Evolutionary conservation across 1,140 invertebrate species (phyloP), one percentile per base, ranked within the genome.

Genomic region (Platorchestia sp.): DNA sequence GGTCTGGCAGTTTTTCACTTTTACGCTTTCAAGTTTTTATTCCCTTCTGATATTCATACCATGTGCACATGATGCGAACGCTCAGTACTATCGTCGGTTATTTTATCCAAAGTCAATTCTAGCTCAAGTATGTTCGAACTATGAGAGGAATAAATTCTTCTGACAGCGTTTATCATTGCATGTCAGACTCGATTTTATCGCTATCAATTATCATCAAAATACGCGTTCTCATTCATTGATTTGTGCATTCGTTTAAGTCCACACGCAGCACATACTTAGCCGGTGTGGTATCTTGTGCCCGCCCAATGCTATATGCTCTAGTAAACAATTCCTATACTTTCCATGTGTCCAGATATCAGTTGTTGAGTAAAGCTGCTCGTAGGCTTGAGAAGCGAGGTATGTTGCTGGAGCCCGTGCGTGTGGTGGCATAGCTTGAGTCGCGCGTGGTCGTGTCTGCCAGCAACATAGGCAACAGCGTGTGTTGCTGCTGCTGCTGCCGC

Each of bases 401-500:
- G 59, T 75, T 10, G 59, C 59, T 75, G 59, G 14, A 36, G 87
- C 43, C 87, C 7, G 43, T 14, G 27, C 3, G 87, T 42, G 87
- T 16, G 41, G 27, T 89, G 87, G 36, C 87, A 42, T 42, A 89
- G 43, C 43, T 89, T 42, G 86, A 89, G 43, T 75, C 27, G 87
- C 42, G 87, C 42, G 43, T 42, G 36, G 87, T 89, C 0, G 43
- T 6, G 44, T 27, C 10, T 14, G 91, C 91, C 91, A 93, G 45
- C 45, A 93, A 45, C 43, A 93, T 93, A 93, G 91, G 91, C 91
- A 93, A 93, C 91, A 93, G 91, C 43, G 45, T 45, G 43, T 41
- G 91, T 16, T 93, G 91, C 91, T 93, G 91, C 91, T 93, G 91
- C 91, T 93, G 91, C 45, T 44, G 91, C 91, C 40, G 87, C 41